Percentiles rank a stretch among this genome's conserved stretches.
These are phyloP conservation scores for Tinea pellionella DNA, from an alignment of 2,888 invertebrate genomes.

Conservation along the genomic window DNA sequence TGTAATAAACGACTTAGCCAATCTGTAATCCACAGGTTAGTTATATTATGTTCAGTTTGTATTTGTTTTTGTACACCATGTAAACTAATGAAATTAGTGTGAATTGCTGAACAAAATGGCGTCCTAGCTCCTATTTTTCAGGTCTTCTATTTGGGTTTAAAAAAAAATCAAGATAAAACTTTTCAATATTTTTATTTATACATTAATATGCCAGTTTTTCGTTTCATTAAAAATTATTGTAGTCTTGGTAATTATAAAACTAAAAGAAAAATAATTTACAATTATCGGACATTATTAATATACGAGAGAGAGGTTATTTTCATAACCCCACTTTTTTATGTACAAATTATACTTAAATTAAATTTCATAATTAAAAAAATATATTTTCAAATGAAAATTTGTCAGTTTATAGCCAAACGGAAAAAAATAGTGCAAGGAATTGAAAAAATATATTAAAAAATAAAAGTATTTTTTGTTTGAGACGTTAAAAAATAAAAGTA, in stretches of 20 bases:
- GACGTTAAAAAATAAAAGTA: no score
- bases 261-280: not conserved
- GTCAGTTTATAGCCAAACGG: no score
- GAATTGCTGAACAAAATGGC: no score
- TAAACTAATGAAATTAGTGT: no score
- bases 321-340: not conserved
- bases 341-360: not conserved
- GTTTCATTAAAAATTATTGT: conserved; percentile 29
- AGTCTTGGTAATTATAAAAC: not conserved
- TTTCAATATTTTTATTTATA: conserved; percentile 54
- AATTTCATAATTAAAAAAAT: not conserved
- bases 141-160: not conserved
- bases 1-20: no score
- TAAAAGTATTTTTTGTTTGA: no score
- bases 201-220: conserved; percentile 49
- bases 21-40: no score
- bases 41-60: no score
- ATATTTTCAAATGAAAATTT: not conserved
- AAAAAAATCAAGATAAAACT: not conserved
- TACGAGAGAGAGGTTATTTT: not conserved
- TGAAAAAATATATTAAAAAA: no score
- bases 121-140: no score
- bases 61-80: no score
- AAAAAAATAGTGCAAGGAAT: no score
- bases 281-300: not conserved